These are phyloP conservation scores for Creontiades dilutus DNA, from an alignment of 2,888 invertebrate species.

Conservation along the genomic window DNA sequence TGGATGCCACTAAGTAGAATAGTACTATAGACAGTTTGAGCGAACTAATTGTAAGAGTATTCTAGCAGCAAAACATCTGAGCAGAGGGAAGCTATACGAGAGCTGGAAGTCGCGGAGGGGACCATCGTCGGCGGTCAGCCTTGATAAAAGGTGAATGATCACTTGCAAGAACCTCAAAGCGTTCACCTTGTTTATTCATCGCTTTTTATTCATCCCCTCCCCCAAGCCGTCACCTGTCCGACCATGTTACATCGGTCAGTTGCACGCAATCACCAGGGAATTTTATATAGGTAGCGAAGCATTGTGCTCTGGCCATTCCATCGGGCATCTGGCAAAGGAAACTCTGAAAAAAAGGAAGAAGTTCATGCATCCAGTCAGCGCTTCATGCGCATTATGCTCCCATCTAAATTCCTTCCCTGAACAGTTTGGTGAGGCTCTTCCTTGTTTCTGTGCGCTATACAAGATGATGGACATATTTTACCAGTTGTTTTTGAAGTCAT, in stretches of 20 bases:
- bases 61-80: not conserved
- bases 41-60: not conserved
- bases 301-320: conserved; percentile 10
- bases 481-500: not conserved
- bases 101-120: not conserved
- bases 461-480: not conserved
- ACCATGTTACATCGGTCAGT: conserved; percentile 20
- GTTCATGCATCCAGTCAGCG: not conserved
- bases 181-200: conserved; percentile 51
- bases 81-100: not conserved
- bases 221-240: conserved; percentile 10
- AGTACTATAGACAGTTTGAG: too few relatives aligned
- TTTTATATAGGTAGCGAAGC: conserved; percentile 15
- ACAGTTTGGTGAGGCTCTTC: not conserved
- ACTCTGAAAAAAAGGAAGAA: not conserved
- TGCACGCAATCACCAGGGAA: conserved; percentile 46
- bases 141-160: conserved; percentile 48
- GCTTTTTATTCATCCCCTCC: conserved; percentile 42
- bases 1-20: too few relatives aligned
- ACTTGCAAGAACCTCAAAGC: conserved; percentile 45
- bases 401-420: not conserved
- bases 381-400: not conserved
- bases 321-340: conserved; percentile 2
- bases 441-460: conserved; percentile 16
- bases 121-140: conserved; percentile 34